Evolutionary conservation across 2,797 vertebrate genomes (phyloP).

Genomic region (Sebastes glaucus): DNA sequence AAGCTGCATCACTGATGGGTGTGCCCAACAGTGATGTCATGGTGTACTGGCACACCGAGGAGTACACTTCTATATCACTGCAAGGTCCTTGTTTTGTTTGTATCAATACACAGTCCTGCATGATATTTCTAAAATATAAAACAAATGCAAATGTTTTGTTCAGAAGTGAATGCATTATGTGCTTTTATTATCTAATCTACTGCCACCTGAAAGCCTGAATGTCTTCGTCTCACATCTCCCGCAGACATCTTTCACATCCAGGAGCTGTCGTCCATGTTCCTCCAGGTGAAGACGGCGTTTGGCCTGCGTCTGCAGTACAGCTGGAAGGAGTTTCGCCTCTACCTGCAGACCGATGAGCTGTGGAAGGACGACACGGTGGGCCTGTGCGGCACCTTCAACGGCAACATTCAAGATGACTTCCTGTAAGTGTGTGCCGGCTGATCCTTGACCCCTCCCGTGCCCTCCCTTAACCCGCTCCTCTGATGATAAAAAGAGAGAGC

Average conservation of each 20-base stretch:
- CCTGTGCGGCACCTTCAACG: slow-evolving; percentile 97
- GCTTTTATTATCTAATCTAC: background rate
- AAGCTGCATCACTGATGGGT: too few relatives aligned
- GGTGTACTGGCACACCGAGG: background rate
- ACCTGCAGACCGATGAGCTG: slow-evolving; percentile 86
- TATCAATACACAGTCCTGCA: too few relatives aligned
- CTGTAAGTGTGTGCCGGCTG: slow-evolving; percentile 83
- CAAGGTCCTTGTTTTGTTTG: too few relatives aligned
- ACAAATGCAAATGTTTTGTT: background rate
- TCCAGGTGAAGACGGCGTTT: slow-evolving; percentile 88
- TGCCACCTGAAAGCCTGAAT: background rate
- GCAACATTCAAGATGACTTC: slow-evolving; percentile 96
- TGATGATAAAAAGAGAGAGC: slow-evolving; percentile 21
- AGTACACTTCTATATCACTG: background rate
- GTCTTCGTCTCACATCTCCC: background rate
- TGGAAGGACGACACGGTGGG: slow-evolving; percentile 94
- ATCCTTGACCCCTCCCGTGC: slow-evolving; percentile 44
- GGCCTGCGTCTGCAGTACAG: slow-evolving; percentile 91
- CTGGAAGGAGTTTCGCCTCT: slow-evolving; percentile 90
- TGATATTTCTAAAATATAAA: too few relatives aligned
- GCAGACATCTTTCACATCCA: slow-evolving; percentile 91
- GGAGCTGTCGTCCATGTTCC: slow-evolving; percentile 91
- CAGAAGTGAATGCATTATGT: background rate
- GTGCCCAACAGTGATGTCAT: too few relatives aligned
- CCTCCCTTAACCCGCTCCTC: slow-evolving; percentile 1